Conservation (phyloP, 2,888 invertebrate genomes). For the Pseudococcus longispinus region DNA sequence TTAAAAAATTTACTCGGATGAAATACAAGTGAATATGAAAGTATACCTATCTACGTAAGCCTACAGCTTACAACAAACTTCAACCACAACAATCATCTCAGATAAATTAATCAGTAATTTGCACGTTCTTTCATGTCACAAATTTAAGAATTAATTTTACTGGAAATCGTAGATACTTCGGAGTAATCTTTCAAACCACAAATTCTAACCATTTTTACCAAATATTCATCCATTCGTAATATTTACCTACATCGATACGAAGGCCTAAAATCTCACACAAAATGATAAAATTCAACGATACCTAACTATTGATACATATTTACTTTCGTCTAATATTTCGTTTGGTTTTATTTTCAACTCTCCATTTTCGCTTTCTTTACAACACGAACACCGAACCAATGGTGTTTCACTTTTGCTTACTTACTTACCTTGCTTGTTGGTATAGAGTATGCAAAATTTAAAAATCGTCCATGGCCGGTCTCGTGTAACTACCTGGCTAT, state of each 20-base stretch:
- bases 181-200: neutral
- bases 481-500: neutral
- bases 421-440: neutral
- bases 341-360: neutral
- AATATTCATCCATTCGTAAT: neutral
- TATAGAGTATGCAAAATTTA: neutral
- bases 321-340: conserved; percentile 12
- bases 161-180: neutral
- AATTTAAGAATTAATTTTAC: neutral
- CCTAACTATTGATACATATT: neutral
- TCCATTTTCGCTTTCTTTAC: conserved; percentile 11
- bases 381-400: neutral
- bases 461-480: neutral
- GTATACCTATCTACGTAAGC: neutral
- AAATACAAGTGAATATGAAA: neutral
- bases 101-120: neutral
- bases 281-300: neutral
- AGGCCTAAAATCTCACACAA: neutral
- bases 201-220: neutral
- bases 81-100: neutral
- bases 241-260: neutral
- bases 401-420: conserved; percentile 21
- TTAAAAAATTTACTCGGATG: neutral
- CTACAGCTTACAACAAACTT: neutral
- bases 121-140: neutral